phyloP scores from a whole-genome alignment of 2,113 vertebrate genomes.

The Sander lucioperca region DNA sequence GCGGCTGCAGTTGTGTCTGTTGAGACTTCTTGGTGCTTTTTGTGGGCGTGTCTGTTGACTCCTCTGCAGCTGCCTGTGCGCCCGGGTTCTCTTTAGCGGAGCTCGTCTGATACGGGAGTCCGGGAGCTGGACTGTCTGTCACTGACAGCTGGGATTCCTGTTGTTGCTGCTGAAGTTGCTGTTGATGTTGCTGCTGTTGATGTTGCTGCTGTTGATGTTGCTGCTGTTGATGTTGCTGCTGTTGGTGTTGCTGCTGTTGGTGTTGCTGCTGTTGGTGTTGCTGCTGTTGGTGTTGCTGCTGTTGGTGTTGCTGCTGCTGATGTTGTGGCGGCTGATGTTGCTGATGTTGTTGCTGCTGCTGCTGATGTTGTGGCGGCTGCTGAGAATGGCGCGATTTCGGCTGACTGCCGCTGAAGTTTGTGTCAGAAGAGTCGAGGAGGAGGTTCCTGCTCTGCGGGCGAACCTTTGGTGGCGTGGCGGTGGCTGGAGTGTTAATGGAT shows the following conservation, averaged over 20 bases:
- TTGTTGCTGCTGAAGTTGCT: constrained; percentile 47
- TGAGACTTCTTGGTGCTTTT: constrained; percentile 81
- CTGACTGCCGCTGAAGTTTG: constrained; percentile 83
- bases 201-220: constrained; percentile 21
- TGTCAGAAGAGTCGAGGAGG: constrained; percentile 90
- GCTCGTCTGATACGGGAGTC: constrained; percentile 86
- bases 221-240: constrained; percentile 43
- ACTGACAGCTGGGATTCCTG: constrained; percentile 87
- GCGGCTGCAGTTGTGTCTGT: constrained; percentile 78
- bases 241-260: constrained; percentile 10
- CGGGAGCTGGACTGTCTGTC: constrained; percentile 89
- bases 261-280: constrained; percentile 30
- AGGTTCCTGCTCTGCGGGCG: constrained; percentile 94
- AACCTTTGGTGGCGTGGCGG: constrained; percentile 86
- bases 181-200: neutral
- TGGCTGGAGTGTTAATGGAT: constrained; percentile 81
- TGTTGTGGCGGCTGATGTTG: neutral
- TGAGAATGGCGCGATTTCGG: constrained; percentile 64
- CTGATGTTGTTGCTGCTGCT: constrained; percentile 14
- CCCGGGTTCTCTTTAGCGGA: constrained; percentile 80
- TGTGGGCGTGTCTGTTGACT: constrained; percentile 78
- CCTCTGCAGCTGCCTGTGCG: constrained; percentile 59
- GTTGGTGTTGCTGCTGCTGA: constrained; percentile 30
- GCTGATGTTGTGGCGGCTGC: constrained; percentile 30
- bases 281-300: constrained; percentile 13